These are phyloP conservation scores for Hecatera dysodea DNA, from an alignment of 2,888 invertebrate genomes.

Conservation along the genomic window DNA sequence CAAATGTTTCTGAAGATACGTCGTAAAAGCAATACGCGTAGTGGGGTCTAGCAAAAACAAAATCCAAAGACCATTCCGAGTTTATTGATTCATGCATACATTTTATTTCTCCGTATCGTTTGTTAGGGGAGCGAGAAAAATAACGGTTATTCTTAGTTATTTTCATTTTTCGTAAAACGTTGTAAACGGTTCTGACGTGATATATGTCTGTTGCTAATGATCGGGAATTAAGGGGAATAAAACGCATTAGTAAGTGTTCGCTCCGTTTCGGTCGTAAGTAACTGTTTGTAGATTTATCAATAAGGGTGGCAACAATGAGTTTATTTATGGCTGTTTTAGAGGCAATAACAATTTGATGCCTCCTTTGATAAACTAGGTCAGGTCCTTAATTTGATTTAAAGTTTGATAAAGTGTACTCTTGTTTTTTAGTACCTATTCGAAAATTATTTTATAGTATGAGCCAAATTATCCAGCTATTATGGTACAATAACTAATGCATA, in stretches of 20 bases:
- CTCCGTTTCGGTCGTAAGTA: constrained; percentile 23
- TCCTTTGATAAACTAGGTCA: constrained; percentile 10
- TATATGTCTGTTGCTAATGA: constrained; percentile 58
- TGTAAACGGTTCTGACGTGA: constrained; percentile 54
- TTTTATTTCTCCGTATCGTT: constrained; percentile 63
- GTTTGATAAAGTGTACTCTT: constrained; percentile 1
- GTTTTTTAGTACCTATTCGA: not conserved
- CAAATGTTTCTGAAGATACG: constrained; percentile 59
- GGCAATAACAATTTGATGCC: constrained; percentile 36
- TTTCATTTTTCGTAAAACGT: constrained; percentile 53
- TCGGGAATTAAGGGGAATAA: constrained; percentile 56
- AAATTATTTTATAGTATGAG: not conserved
- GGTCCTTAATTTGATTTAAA: constrained; percentile 31
- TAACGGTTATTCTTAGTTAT: constrained; percentile 54
- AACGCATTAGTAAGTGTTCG: constrained; percentile 42
- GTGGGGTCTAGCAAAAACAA: constrained; percentile 60
- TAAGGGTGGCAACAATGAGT: constrained; percentile 16
- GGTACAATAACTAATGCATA: not conserved
- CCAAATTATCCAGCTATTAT: not conserved
- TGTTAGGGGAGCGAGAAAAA: constrained; percentile 56
- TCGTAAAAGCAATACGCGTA: constrained; percentile 64
- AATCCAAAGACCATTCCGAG: constrained; percentile 59
- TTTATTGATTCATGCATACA: constrained; percentile 70
- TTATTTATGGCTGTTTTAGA: constrained; percentile 45
- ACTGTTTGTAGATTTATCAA: constrained; percentile 35